Base-by-base conservation (phyloP, 2,113 vertebrate genomes). In the Carassius gibelio region DNA sequence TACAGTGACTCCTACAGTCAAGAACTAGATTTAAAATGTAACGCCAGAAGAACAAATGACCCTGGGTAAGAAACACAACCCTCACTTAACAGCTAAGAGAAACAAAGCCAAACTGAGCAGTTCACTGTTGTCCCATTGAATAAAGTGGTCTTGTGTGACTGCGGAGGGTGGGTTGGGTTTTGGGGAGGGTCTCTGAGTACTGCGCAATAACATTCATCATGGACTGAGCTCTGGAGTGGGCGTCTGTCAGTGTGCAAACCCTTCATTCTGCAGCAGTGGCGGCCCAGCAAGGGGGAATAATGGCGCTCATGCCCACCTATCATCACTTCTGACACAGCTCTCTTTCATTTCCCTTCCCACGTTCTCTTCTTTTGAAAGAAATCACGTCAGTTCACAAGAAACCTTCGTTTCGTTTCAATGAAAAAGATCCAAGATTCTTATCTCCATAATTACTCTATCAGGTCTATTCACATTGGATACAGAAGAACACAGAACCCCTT, bases 171-270 rank as follows among this genome's bases (percentile, higher is more conserved):
- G 45, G 52, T 17, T 34, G 17, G n/a, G 38, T 81, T 14, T 66
- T n/a, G 8, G 78, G 59, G 8, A 5, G 42, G 78, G 23, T 64
- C 38, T 42, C 26, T 34, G 45, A 81, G 62, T 81, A 81, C 26
- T 55, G 17, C 23, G 52, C 62, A 52, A 81, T 81, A 52, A 55
- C 62, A 81, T 50, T 69, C 23, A 81, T 81, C 80, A 0, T 69
- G 64, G 80, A 69, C 64, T 55, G 80, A 81, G 80, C 42, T 34
- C 62, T 81, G 62, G 48, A 81, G 45, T 69, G 62, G 80, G 62
- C 11, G 19, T 52, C 80, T 55, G 42, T 69, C 62, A 68, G 45
- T 81, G 45, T n/a, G 64, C 17, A 81, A 81, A 69, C 62, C 80
- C 80, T 81, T 81, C 80, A 66, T 68, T 81, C 80, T 69, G 45